Evolutionary conservation across 1,140 invertebrate genomes (phyloP), one percentile per base, ranked within the genome.

Genomic region (Brachionus asplanchnoidis): DNA sequence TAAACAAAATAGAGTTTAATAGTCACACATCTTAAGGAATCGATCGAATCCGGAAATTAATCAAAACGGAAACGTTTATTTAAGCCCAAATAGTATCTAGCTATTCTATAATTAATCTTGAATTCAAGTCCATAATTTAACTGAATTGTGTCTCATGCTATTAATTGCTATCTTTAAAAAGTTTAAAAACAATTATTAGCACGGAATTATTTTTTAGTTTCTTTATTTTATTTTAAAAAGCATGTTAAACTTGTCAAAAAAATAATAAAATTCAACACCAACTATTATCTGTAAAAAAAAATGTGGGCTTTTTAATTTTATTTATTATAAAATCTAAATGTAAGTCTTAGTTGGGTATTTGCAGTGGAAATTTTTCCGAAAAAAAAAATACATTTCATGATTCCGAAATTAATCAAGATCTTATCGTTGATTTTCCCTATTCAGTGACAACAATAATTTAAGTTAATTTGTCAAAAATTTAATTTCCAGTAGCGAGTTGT

Each of bases 401-500:
- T 73, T 73, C 68, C 68, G 68, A 73, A 73, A 40, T 40, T 32
- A 68, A 68, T 68, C 66, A 68, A 68, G 68, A 73, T 73, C 36
- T 73, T 73, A 73, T 73, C 68, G 68, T 73, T n/a, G 32, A 68
- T 32, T 68, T 14, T 36, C 5, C 8, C 32, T 68, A 68, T 36
- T 40, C 17, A 42, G 12, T 73, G 68, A 73, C 68, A 73, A 73
- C n/a, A 40, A 73, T 73, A 73, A 73, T 73, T 73, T 73, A 40
- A 73, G 68, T 42, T 73, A 73, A 73, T 73, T 40, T 73, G 32
- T 42, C 53, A 60, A 60, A 40, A 42, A 40, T 40, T 40, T 40
- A 42, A 42, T 73, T 73, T 73, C 68, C 68, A 73, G 68, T 73
- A 20, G 68, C 32, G 68, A 73, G 36, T 42, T 73, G 68, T 73